Conservation (phyloP, 2,797 vertebrate genomes). For the Onychomys torridus region DNA sequence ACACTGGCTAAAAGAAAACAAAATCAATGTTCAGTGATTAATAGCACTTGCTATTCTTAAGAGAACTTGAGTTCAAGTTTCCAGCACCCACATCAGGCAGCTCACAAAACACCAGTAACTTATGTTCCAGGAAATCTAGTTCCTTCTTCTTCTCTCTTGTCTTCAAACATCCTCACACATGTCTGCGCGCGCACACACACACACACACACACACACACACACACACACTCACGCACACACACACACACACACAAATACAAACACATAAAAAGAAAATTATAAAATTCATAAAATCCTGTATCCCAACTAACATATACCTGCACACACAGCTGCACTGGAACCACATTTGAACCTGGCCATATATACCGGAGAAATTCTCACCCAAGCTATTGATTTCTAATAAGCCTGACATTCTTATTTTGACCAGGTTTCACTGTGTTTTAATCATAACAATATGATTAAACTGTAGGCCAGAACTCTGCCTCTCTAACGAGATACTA, state of each 20-base stretch:
- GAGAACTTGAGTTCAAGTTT: background rate
- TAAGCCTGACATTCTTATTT: background rate
- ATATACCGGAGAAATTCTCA: background rate
- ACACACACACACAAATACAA: background rate
- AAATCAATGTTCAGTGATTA: too few relatives aligned
- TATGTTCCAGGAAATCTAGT: too few relatives aligned
- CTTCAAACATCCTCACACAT: background rate
- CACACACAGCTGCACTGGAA: background rate
- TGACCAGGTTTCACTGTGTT: background rate
- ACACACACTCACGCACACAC: background rate
- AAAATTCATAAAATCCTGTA: too few relatives aligned
- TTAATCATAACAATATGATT: background rate
- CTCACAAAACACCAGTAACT: background rate
- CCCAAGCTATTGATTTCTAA: background rate
- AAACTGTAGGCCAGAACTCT: background rate
- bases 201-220: background rate
- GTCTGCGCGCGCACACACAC: background rate
- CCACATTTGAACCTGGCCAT: background rate
- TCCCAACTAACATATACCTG: background rate
- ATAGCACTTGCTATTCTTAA: background rate
- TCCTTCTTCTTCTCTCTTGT: background rate
- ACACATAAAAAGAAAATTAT: background rate
- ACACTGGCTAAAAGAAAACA: background rate
- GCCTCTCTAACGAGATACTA: background rate
- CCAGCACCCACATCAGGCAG: background rate